These are phyloP conservation scores for Coenobita brevimanus DNA, from an alignment of 1,140 invertebrate species.

Conservation along the genomic window DNA sequence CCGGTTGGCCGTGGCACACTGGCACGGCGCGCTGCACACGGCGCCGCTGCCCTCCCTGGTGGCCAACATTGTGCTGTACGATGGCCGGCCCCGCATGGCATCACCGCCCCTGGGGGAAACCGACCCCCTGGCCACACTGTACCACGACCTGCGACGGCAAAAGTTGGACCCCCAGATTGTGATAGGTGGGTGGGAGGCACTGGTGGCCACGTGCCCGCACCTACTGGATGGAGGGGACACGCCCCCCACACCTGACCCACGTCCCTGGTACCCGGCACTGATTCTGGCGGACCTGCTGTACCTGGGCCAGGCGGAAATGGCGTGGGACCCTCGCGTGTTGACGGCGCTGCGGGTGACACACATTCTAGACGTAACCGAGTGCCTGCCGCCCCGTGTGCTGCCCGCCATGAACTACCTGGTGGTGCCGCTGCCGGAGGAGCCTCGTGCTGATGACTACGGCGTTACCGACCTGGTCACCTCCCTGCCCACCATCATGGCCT, in stretches of 20 bases:
- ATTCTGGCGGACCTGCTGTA: constrained; percentile 70
- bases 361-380: constrained; percentile 70
- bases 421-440: constrained; percentile 69
- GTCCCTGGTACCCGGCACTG: constrained; percentile 71
- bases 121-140: constrained; percentile 66
- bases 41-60: constrained; percentile 54
- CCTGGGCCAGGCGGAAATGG: constrained; percentile 71
- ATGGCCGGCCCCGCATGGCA: constrained; percentile 65
- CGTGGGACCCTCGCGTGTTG: constrained; percentile 69
- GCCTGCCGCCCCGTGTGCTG: constrained; percentile 69
- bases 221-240: constrained; percentile 68
- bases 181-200: constrained; percentile 69
- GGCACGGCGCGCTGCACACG: constrained; percentile 70
- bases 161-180: constrained; percentile 71
- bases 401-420: constrained; percentile 71
- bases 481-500: constrained; percentile 67
- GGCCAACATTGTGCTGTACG: constrained; percentile 71
- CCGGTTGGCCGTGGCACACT: constrained; percentile 70
- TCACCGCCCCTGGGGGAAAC: constrained; percentile 41
- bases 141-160: constrained; percentile 61
- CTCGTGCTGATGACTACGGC: neutral
- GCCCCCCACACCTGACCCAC: constrained; percentile 53
- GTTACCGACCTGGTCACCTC: constrained; percentile 61
- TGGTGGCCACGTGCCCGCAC: constrained; percentile 69
- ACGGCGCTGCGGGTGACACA: constrained; percentile 70